Percentiles rank a stretch among this genome's conserved stretches.
These are phyloP conservation scores for Oxygymnocypris stewartii DNA, from an alignment of 2,113 vertebrate species.

Conservation along the genomic window DNA sequence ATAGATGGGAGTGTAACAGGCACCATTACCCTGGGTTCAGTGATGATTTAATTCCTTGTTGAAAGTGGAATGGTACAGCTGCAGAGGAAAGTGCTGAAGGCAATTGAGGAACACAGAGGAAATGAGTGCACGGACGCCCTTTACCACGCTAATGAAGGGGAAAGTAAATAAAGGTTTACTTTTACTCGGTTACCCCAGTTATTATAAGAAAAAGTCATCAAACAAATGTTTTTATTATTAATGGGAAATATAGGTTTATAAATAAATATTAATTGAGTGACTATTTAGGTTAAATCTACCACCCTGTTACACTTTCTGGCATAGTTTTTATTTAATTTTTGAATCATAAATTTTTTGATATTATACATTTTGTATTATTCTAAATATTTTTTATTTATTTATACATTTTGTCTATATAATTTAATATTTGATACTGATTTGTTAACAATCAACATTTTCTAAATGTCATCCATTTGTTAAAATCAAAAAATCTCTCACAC, in stretches of 20 bases:
- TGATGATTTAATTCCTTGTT: neutral
- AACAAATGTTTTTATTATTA: neutral
- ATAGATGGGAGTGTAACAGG: conserved; percentile 5
- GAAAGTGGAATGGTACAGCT: conserved; percentile 10
- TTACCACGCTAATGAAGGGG: conserved; percentile 13
- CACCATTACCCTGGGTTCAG: neutral
- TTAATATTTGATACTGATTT: neutral
- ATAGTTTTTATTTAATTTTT: neutral
- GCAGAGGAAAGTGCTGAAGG: conserved; percentile 2
- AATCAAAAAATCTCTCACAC: too few species aligned
- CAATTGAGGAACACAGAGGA: neutral
- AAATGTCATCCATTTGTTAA: neutral
- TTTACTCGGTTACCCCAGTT: neutral
- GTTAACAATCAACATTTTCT: neutral
- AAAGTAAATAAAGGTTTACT: conserved; percentile 4
- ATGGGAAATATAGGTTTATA: neutral
- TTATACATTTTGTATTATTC: too few species aligned
- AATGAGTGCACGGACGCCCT: neutral
- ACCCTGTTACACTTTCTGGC: neutral
- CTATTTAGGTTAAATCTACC: neutral
- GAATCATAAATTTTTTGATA: too few species aligned
- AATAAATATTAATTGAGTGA: neutral
- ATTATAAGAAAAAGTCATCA: neutral
- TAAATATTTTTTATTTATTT: too few species aligned
- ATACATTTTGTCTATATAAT: too few species aligned